Base-by-base conservation (phyloP, 1,140 invertebrate genomes). In the Hylyphantes graminicola region DNA sequence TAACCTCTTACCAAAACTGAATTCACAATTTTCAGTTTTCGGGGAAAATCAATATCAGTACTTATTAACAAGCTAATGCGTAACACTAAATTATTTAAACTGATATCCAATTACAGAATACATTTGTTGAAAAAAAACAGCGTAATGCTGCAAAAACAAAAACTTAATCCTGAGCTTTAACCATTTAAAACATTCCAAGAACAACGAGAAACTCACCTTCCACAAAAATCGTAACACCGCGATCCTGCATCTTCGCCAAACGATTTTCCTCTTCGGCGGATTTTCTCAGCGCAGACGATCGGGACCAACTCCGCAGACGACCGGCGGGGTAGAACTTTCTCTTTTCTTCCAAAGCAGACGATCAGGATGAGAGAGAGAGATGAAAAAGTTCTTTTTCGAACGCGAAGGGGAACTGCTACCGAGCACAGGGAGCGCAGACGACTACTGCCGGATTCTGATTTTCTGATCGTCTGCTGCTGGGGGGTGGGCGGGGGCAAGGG, bases 151-250 rank as follows among this genome's bases (percentile, higher is more conserved):
- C 55, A 57, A 57, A 11, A 11, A 57, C 55, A n/a, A n/a, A 59
- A 13, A n/a, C 0, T 59, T 59, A 13, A 3, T 6, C 11, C n/a
- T 59, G 12, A 13, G 12, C n/a, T 9, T 57, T 3, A 59, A 59
- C 12, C 11, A 9, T 59, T 3, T 9, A 59, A 59, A 59, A n/a
- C n/a, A 7, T 59, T 59, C n/a, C 57, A 7, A 67, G 7, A 9
- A 74, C 57, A 9, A 59, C 13, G 10, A 55, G 4, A 59, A 59
- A 67, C 76, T 55, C 19, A 78, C 76, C 76, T 13, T 78, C 76
- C 17, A 55, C 17, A 19, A 78, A 55, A 2, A 78, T 10, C 2
- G 76, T 78, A 10, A 78, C 76, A 12, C 50, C 21, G n/a, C 65
- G 75, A 9, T 64, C 75, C 15, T 21, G 76, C 76, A 78, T 78